phyloP scores from a whole-genome alignment of 2,888 invertebrate genomes.

The Dynastes tityus region DNA sequence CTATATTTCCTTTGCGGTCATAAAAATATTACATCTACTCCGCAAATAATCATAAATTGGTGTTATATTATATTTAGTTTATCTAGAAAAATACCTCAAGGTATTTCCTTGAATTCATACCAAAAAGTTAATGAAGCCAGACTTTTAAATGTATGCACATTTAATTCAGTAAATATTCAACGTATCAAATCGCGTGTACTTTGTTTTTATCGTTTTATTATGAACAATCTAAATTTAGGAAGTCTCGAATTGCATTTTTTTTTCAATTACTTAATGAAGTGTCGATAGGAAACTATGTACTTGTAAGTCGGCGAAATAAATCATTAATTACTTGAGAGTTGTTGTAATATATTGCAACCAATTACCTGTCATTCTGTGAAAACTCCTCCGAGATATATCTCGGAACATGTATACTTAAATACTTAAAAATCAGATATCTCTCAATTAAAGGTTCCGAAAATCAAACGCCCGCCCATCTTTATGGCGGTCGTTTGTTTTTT shows the following conservation, averaged over 20 bases:
- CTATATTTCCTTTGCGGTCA: conserved; percentile 54
- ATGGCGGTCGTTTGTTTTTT: conserved; percentile 20
- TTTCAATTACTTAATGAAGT: neutral
- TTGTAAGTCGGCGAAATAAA: conserved; percentile 6
- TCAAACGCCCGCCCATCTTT: conserved; percentile 4
- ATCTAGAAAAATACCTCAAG: conserved; percentile 43
- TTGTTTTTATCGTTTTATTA: no score
- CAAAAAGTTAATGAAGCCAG: conserved; percentile 6
- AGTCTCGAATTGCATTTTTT: no score
- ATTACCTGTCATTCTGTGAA: conserved; percentile 34
- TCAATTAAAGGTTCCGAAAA: conserved; percentile 28
- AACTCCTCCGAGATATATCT: conserved; percentile 10
- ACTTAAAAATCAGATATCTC: conserved; percentile 18
- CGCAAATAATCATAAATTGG: conserved; percentile 52
- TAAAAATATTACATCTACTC: conserved; percentile 44
- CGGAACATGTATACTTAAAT: neutral
- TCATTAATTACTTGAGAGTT: conserved; percentile 15
- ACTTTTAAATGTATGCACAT: no score
- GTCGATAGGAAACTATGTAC: neutral
- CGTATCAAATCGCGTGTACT: no score
- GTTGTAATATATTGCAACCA: conserved; percentile 17
- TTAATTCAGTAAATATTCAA: no score
- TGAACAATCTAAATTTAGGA: no score
- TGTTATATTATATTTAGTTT: conserved; percentile 46
- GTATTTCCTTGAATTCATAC: conserved; percentile 44